Base-by-base conservation (phyloP, 37 sponge, comb jelly and placozoan genomes). In the Mnemiopsis leidyi region DNA sequence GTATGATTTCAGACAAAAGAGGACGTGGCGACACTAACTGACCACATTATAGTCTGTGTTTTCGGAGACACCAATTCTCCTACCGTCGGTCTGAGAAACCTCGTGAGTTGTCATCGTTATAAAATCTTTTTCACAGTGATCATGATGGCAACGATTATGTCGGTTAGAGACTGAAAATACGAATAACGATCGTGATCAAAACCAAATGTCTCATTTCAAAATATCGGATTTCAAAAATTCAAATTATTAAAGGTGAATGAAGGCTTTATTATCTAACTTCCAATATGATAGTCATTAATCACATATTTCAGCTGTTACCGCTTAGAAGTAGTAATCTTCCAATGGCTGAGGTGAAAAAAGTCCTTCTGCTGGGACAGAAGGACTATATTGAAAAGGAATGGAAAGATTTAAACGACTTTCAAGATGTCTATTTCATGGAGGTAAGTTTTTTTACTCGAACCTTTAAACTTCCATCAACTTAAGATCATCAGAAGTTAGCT, bases 341-440 rank as follows among this genome's bases (percentile, higher is more conserved):
- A 2, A 33, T 40, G 61, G 24, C n/a, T 0, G 90, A 85, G 35
- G 90, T 85, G 61, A 85, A 85, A 33, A 85, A 85, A 26, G 90
- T 85, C 3, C 90, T 85, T 1, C 48, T 85, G 21, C 24, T 85
- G 40, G 90, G 90, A 29, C 40, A 40, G 48, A 85, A 85, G 23
- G 90, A 85, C 61, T 85, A 85, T 28, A 33, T 85, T 0, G 90
- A 85, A 16, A 85, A 85, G 48, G 90, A 85, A 29, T 85, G 90
- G 90, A 85, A 40, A n/a, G 90, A 85, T 39, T 25, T 85, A 3
- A 40, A 85, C 61, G 90, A 85, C 61, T 85, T 85, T 29, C 90
- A 85, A 26, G 90, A 85, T 39, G 90, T 85, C 24, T 85, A 85
- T 33, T 85, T 85, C 90, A 85, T 85, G 90, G 90, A 85, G 90